These are phyloP conservation scores for Camponotus vicinus DNA, from an alignment of 1,140 invertebrate genomes.

Conservation along the genomic window DNA sequence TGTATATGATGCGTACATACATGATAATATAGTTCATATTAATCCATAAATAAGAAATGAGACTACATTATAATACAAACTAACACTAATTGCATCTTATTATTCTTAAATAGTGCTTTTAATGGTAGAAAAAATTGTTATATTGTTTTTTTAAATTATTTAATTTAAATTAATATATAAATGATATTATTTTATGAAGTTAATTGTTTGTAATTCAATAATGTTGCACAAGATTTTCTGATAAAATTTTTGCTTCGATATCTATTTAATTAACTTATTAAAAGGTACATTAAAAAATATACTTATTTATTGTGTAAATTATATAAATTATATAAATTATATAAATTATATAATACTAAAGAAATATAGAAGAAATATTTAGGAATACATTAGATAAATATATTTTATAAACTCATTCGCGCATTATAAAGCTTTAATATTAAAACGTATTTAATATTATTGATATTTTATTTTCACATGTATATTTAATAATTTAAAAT, in stretches of 20 bases:
- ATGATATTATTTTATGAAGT: background rate
- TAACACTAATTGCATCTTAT: background rate
- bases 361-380: background rate
- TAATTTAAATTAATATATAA: background rate
- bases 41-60: conserved; percentile 21
- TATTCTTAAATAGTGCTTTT: background rate
- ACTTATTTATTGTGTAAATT: background rate
- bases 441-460: background rate
- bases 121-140: background rate
- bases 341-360: background rate
- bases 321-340: no score
- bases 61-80: background rate
- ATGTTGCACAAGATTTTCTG: background rate
- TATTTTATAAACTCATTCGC: background rate
- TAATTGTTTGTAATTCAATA: background rate
- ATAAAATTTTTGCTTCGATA: background rate
- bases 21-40: background rate
- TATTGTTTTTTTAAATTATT: background rate
- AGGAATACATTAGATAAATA: background rate
- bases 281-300: background rate
- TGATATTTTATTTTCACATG: background rate
- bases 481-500: background rate
- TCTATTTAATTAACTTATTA: background rate
- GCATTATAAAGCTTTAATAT: background rate
- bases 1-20: background rate